Base-by-base conservation (phyloP, 2,797 vertebrate genomes). In the Carapus acus region DNA sequence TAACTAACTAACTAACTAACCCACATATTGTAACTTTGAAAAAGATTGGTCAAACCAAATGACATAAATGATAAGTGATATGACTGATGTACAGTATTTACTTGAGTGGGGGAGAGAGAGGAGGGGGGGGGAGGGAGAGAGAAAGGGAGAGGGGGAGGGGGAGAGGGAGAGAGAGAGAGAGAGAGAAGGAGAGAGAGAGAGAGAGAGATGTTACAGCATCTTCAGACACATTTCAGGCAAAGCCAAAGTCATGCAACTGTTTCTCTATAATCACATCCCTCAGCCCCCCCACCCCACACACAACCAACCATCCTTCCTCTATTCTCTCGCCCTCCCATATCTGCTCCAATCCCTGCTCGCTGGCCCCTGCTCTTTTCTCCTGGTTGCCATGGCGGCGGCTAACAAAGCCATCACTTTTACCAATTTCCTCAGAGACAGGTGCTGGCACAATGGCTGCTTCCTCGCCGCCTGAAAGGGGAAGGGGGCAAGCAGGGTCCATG, bases 381-480 rank as follows among this genome's bases (percentile, higher is more conserved):
- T 82, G 80, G 88, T 91, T 79, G 80, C 74, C 87, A 65, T 79
- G 81, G 87, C 51, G 76, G 88, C 52, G 65, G 76, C 88, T 90
- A 89, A 91, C 88, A 91, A 91, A 91, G 89, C 88, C 89, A 90
- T 91, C 89, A 91, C 84, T 89, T 90, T 91, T 88, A 90, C 88
- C 88, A 90, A 89, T 90, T 90, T 90, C 87, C 89, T 90, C 88
- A 89, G 88, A 90, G 88, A 90, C 89, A 91, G 88, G 89, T 91
- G 89, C 88, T 90, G 86, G 89, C 88, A 91, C 88, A 91, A 91
- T 89, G 86, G 84, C 84, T 66, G 89, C 86, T 90, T 90, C 88
- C 88, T 89, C 68, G 76, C 65, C 43, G 62, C 58, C 81, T 91
- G 89, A 90, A 91, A 91, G 84, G 83, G 86, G 83, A 88, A 81